A percentile compares a stretch with the other conserved stretches of the same genome.
Conservation (phyloP, 2,797 vertebrate species). For the Buphagus erythrorhynchus region DNA sequence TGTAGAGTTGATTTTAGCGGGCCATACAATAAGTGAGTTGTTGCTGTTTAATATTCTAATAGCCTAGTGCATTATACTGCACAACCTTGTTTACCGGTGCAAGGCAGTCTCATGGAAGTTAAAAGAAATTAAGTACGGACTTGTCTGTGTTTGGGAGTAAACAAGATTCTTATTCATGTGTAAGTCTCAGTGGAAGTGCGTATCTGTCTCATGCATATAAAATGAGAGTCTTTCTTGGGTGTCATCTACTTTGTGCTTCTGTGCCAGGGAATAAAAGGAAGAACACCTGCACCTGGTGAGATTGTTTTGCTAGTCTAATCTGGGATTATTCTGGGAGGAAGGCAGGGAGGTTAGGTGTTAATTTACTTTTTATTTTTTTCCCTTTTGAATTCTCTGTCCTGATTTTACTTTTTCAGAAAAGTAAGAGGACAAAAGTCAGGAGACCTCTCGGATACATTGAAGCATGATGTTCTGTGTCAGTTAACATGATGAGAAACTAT, state of each 20-base stretch:
- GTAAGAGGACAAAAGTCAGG: neutral
- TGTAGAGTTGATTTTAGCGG: neutral
- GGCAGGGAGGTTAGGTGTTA: neutral
- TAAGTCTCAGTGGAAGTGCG: neutral
- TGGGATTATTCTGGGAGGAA: neutral
- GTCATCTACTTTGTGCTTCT: neutral
- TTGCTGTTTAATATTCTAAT: neutral
- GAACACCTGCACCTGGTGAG: neutral
- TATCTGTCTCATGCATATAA: neutral
- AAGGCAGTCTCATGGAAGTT: neutral
- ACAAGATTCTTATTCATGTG: neutral
- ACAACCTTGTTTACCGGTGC: neutral
- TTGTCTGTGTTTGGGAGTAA: conserved; percentile 13
- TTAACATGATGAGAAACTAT: neutral
- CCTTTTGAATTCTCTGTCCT: neutral
- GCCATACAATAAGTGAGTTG: neutral
- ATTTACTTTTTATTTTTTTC: neutral
- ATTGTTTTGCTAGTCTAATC: neutral
- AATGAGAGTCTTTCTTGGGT: neutral
- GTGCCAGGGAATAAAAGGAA: neutral
- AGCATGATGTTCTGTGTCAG: neutral
- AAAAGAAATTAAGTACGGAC: conserved; percentile 7
- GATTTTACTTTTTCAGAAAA: neutral
- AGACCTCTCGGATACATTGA: neutral
- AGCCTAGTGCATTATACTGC: neutral